Percentiles rank a stretch among this genome's conserved stretches.
phyloP scores from a whole-genome alignment of 2,113 vertebrate species.

The Cavia aperea region DNA sequence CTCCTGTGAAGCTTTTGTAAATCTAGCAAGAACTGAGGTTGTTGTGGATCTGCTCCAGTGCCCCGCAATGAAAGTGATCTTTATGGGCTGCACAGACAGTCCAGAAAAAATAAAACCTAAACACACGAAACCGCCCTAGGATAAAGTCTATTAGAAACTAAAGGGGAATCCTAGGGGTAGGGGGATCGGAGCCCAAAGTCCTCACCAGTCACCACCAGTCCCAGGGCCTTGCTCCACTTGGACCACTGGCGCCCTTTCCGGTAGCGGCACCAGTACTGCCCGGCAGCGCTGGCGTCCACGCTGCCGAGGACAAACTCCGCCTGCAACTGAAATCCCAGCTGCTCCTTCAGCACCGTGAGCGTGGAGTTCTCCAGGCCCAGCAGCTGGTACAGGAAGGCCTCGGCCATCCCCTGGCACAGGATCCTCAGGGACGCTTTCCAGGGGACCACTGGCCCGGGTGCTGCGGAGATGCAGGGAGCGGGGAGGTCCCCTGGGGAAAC shows the following conservation, averaged over 20 bases:
- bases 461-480: background rate
- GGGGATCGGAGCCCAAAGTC: background rate
- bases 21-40: background rate
- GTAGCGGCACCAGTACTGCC: background rate
- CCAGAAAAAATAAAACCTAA: background rate
- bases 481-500: background rate
- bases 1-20: background rate
- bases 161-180: background rate
- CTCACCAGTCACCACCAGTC: slow-evolving; percentile 42
- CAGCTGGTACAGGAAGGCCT: background rate
- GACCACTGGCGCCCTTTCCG: accelerated
- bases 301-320: background rate
- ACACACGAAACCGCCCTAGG: background rate
- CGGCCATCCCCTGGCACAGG: background rate
- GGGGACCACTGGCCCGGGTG: background rate
- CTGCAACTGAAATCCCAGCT: background rate
- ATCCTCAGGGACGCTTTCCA: slow-evolving; percentile 18
- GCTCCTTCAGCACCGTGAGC: background rate
- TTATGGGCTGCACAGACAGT: no score
- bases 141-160: background rate
- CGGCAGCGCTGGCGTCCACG: accelerated
- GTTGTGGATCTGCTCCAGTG: background rate
- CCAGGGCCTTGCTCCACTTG: background rate
- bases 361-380: background rate
- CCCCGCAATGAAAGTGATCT: no score